Evolutionary conservation across 2,797 vertebrate genomes (phyloP).

Genomic region (Aulostomus chinensis): DNA sequence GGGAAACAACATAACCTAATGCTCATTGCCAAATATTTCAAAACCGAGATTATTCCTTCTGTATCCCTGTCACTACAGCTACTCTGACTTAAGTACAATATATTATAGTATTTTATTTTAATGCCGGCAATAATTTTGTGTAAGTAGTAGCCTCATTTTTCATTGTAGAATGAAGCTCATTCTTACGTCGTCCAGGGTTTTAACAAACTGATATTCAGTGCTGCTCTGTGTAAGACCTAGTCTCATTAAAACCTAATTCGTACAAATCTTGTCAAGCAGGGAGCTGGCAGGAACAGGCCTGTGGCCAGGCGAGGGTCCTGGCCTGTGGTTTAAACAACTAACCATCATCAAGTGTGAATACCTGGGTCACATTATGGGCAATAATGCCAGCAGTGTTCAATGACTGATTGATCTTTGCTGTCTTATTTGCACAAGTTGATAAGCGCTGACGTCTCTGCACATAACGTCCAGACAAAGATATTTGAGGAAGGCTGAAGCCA

Average conservation of each 20-base stretch:
- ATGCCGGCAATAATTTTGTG: conserved; percentile 32
- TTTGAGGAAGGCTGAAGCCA: too few species aligned
- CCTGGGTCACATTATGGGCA: conserved; percentile 12
- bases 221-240: conserved; percentile 31
- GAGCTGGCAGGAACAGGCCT: conserved; percentile 26
- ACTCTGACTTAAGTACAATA: too few species aligned
- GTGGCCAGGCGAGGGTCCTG: conserved; percentile 34
- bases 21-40: conserved; percentile 30
- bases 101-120: conserved; percentile 36
- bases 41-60: conserved; percentile 38
- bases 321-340: conserved; percentile 33
- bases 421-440: conserved; percentile 23
- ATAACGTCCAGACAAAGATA: too few species aligned
- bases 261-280: conserved; percentile 41
- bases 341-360: conserved; percentile 17
- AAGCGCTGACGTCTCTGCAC: conserved; percentile 22
- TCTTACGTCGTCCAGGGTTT: conserved; percentile 36
- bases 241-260: conserved; percentile 53
- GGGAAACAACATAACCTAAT: conserved; percentile 26
- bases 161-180: conserved; percentile 36
- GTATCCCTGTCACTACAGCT: conserved; percentile 37
- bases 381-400: conserved; percentile 6
- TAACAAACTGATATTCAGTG: conserved; percentile 26
- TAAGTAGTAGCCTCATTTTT: conserved; percentile 40
- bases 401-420: conserved; percentile 22